Base-by-base conservation (phyloP, 1,140 invertebrate genomes). In the Epicauta chinensis region DNA sequence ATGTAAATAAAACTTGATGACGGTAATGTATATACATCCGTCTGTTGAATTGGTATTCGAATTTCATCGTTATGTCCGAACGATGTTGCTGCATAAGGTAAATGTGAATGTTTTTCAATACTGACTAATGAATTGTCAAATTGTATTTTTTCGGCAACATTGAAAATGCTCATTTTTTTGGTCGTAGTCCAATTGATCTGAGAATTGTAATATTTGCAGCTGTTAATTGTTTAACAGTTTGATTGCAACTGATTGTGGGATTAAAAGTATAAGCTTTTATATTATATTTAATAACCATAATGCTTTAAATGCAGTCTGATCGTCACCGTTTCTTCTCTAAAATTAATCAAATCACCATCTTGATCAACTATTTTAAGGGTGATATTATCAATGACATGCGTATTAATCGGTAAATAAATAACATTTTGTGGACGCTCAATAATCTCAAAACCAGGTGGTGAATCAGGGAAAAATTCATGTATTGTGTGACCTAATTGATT, bases 381-480 rank as follows among this genome's bases (percentile, higher is more conserved):
- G 14, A 61, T 53, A 12, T 53, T 42, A 43, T 53, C 37, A 11
- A 62, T 59, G 11, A 30, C 12, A 12, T 44, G 11, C 23, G 31
- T 14, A 44, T 29, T 32, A 14, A 30, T 30, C 12, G 17, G 17
- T 12, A 44, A 10, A 6, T 44, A 30, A 30, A 30, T 44, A 2
- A 44, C n/a, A 30, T 44, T 16, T 16, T 11, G 11, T 29, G 59
- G 56, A 17, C 42, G 37, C 59, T 63, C 59, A 0, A 59, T 47
- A 39, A 64, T 60, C 55, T 64, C 62, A 60, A 59, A 67, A n/a
- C 58, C 60, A n/a, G 60, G 53, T 14, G 54, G 45, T 16, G 65
- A 57, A 10, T 31, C 43, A 13, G 58, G 51, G 23, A 56, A 61
- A 56, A 70, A 69, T 43, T 65, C 50, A 45, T 68, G 61, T 39